These are phyloP conservation scores for Andricus quercusramuli DNA, from an alignment of 2,888 invertebrate genomes.

Conservation along the genomic window DNA sequence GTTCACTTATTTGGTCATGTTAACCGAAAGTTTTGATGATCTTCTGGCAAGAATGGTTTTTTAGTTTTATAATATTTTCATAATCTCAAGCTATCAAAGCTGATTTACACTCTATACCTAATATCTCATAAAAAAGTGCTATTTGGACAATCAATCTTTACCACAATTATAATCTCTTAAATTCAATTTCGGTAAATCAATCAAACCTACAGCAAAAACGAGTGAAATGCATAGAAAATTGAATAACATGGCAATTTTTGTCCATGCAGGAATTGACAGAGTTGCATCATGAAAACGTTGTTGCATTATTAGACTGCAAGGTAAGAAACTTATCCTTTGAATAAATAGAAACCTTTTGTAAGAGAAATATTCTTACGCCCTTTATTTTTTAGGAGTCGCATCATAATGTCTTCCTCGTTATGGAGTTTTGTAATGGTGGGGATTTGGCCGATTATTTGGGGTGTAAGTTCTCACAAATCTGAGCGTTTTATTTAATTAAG, in stretches of 20 bases:
- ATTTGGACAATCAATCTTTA: too few relatives aligned
- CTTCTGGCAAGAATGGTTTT: too few relatives aligned
- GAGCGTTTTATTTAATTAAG: not conserved
- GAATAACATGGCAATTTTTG: constrained; percentile 21
- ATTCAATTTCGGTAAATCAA: too few relatives aligned
- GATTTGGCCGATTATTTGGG: constrained; percentile 98
- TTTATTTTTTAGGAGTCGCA: constrained; percentile 87
- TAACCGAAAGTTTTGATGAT: too few relatives aligned
- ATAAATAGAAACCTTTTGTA: not conserved
- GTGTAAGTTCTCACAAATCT: constrained; percentile 78
- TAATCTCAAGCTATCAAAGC: too few relatives aligned
- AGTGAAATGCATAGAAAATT: not conserved
- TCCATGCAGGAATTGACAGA: constrained; percentile 92
- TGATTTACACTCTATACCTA: too few relatives aligned
- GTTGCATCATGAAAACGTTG: constrained; percentile 98
- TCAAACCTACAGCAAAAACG: not conserved
- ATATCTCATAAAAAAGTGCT: too few relatives aligned
- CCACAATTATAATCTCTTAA: too few relatives aligned
- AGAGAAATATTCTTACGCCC: constrained; percentile 1
- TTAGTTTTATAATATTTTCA: too few relatives aligned
- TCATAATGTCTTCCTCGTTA: constrained; percentile 97
- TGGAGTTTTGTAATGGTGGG: constrained; percentile 99
- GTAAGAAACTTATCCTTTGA: constrained; percentile 73
- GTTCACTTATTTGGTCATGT: too few relatives aligned
- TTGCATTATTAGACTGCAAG: constrained; percentile 97